These are phyloP conservation scores for Desmodus rotundus DNA, from an alignment of 2,113 vertebrate species.

Conservation along the genomic window DNA sequence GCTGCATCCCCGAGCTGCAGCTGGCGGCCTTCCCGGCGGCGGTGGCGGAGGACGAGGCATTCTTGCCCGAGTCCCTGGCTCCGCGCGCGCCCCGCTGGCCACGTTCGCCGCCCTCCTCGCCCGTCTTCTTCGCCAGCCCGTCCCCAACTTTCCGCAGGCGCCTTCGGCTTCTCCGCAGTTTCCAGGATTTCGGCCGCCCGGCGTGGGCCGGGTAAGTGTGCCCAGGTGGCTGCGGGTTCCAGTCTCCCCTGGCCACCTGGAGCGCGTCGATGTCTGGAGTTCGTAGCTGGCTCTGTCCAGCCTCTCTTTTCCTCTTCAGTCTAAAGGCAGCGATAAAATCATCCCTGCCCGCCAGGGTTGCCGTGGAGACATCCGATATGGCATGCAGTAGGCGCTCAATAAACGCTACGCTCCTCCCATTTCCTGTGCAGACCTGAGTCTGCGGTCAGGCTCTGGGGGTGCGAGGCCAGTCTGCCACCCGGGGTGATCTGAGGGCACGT, in stretches of 20 bases:
- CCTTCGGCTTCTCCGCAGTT: conserved; percentile 42
- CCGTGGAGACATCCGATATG: conserved; percentile 45
- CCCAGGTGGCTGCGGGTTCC: background rate
- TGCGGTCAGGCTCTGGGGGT: background rate
- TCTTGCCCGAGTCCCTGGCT: conserved; percentile 16
- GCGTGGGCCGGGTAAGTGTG: conserved; percentile 60
- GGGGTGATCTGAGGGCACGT: background rate
- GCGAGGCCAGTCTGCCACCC: background rate
- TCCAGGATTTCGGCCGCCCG: conserved; percentile 51
- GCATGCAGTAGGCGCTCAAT: conserved; percentile 57
- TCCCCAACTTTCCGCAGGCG: conserved; percentile 61
- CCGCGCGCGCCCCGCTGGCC: conserved; percentile 25
- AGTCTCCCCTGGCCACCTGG: background rate
- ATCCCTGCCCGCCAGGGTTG: background rate
- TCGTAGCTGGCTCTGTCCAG: background rate
- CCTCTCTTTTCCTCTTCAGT: conserved; percentile 4
- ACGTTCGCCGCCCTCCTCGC: conserved; percentile 51
- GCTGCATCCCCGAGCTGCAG: conserved; percentile 41
- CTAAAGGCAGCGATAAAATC: conserved; percentile 35
- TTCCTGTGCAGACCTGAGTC: conserved; percentile 34
- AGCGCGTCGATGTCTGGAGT: background rate
- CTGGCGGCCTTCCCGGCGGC: conserved; percentile 50
- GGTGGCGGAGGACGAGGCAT: conserved; percentile 61
- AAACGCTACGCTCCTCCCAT: background rate
- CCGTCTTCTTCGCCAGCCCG: conserved; percentile 53